Base-by-base conservation (phyloP, 1,140 invertebrate genomes). In the Leptopilina boulardi region DNA sequence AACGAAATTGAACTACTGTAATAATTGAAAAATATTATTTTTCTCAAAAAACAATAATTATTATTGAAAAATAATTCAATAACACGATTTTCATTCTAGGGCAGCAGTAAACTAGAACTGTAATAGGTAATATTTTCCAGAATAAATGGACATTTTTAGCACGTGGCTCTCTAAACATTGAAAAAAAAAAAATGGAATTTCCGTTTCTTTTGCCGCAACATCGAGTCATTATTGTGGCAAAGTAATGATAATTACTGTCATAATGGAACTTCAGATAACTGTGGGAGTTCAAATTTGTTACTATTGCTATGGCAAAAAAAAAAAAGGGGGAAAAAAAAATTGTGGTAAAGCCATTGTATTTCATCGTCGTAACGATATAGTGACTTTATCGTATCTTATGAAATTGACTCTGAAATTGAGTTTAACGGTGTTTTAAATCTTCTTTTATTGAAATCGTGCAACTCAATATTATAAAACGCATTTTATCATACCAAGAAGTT, bases 381-480 rank as follows among this genome's bases (percentile, higher is more conserved):
- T 6, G 34, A 38, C 2, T 38, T 18, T 51, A 51, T 51, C n/a
- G 47, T 3, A 18, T 51, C 47, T 51, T 51, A 51, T 51, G 47
- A 51, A 51, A 51, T 51, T 51, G 47, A 51, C 15, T 51, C n/a
- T 51, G 47, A 51, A 51, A 51, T 51, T n/a, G n/a, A 51, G 47
- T 51, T 51, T 51, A 51, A 51, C 47, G 47, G 47, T 18, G n/a
- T 51, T 8, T 51, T 51, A 51, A 51, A 51, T 18, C 47, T 5
- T 51, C 47, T 51, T 51, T 51, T 51, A 51, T 51, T 51, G 47
- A 51, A 51, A 51, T 51, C 47, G 47, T 51, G 47, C 47, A 18
- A 18, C n/a, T 51, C 47, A n/a, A 51, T 51, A 18, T 51, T 51
- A 51, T n/a, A 51, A 51, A 51, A 51, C 0, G 4, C n/a, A n/a